A percentile compares a stretch with the other conserved stretches of the same genome.
Conservation (phyloP, 2,888 invertebrate genomes). For the Stratiomys singularior region DNA sequence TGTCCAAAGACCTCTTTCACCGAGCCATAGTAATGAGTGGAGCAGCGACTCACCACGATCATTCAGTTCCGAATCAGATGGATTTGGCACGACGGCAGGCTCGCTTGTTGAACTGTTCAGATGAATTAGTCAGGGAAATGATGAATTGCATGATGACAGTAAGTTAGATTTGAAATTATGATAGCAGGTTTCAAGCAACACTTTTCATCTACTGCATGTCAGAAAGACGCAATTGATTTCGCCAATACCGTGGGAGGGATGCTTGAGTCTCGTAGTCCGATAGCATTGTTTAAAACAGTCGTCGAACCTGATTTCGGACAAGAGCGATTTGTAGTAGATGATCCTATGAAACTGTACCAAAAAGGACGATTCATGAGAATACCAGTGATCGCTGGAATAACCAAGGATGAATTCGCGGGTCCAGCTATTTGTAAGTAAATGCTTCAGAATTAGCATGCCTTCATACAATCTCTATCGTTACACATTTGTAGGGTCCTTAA, state of each 20-base stretch:
- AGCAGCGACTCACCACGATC: conserved; percentile 68
- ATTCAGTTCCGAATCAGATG: conserved; percentile 67
- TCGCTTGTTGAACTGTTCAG: conserved; percentile 69
- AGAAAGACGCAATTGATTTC: conserved; percentile 48
- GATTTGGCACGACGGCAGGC: conserved; percentile 73
- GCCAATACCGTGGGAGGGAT: conserved; percentile 36
- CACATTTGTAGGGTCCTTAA: conserved; percentile 65
- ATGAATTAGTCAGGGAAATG: conserved; percentile 66
- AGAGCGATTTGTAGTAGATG: conserved; percentile 71
- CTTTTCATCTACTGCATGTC: background rate
- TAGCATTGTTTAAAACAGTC: conserved; percentile 70
- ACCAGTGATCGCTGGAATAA: conserved; percentile 73
- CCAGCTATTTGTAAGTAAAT: conserved; percentile 68
- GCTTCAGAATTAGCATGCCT: too few relatives aligned
- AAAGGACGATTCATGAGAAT: conserved; percentile 70
- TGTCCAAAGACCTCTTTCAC: conserved; percentile 76
- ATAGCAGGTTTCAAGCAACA: background rate
- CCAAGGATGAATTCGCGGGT: conserved; percentile 73
- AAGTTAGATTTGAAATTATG: background rate
- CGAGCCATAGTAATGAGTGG: conserved; percentile 76
- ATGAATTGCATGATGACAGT: conserved; percentile 68
- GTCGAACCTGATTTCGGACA: conserved; percentile 74
- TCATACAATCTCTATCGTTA: background rate
- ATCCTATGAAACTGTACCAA: conserved; percentile 70
- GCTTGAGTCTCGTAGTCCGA: conserved; percentile 55